phyloP scores from a whole-genome alignment of 1,140 invertebrate genomes.

The Aphelinus atriplicis region DNA sequence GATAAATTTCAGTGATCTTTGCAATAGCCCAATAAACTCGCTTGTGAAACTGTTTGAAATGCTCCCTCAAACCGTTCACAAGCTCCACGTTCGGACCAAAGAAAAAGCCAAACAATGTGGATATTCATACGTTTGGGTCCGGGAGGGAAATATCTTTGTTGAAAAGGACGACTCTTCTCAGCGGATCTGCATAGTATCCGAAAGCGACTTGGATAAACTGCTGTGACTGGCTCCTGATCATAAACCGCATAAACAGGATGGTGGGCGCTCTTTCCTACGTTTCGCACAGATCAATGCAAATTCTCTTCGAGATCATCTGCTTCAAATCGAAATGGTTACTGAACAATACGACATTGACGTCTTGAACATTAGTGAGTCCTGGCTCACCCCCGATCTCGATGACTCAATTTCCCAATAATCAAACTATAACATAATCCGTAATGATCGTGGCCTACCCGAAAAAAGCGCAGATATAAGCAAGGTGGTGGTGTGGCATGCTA shows the following conservation, averaged over 20 bases:
- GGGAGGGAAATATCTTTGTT: background rate
- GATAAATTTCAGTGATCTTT: background rate
- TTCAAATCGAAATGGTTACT: background rate
- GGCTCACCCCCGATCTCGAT: background rate
- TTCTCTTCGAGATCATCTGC: background rate
- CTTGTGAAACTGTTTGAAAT: background rate
- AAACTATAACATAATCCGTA: background rate
- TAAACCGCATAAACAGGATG: too few species aligned
- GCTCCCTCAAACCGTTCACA: background rate
- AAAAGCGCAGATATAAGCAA: background rate
- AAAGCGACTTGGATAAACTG: background rate
- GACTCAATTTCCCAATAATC: background rate
- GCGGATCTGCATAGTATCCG: background rate
- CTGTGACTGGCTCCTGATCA: background rate
- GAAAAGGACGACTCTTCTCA: background rate
- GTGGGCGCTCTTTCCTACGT: background rate
- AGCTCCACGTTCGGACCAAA: background rate
- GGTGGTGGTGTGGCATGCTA: constrained; percentile 3
- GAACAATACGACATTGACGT: background rate
- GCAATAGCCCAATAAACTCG: background rate
- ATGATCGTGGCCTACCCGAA: background rate
- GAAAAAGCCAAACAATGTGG: too few species aligned
- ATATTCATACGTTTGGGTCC: too few species aligned
- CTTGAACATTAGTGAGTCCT: background rate
- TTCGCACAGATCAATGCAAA: background rate